Percentiles rank a stretch among this genome's conserved stretches.
These are phyloP conservation scores for Hiodon alosoides DNA, from an alignment of 2,113 vertebrate genomes.

Conservation along the genomic window DNA sequence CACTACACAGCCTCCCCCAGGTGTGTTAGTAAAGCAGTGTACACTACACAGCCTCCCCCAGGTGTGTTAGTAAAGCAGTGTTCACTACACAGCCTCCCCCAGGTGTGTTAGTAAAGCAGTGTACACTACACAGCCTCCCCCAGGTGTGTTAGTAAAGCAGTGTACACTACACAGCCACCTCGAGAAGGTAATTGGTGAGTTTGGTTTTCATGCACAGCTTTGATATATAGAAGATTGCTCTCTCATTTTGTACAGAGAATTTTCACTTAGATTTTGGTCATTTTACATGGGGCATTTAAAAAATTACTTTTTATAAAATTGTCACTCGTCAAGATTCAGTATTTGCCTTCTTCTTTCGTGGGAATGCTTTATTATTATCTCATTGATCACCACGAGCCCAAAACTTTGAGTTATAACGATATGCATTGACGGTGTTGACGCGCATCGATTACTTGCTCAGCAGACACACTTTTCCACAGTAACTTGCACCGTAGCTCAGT, in stretches of 20 bases:
- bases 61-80: not conserved
- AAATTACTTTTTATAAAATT: too few species aligned
- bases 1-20: not conserved
- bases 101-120: too few species aligned
- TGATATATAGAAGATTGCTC: not conserved
- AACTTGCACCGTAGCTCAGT: too few species aligned
- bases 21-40: not conserved
- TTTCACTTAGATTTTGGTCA: not conserved
- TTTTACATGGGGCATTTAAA: not conserved
- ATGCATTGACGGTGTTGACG: too few species aligned
- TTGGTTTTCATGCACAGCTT: not conserved
- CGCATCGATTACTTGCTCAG: too few species aligned
- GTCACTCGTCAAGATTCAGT: too few species aligned
- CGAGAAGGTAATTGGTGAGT: not conserved
- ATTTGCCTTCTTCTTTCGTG: too few species aligned
- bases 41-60: not conserved
- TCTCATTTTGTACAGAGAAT: not conserved
- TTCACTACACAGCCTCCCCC: too few species aligned
- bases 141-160: not conserved
- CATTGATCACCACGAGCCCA: too few species aligned
- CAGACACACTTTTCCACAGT: too few species aligned
- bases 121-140: not conserved
- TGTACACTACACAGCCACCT: not conserved
- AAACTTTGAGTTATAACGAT: too few species aligned
- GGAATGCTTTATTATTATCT: too few species aligned